Evolutionary conservation across 2,113 vertebrate genomes (phyloP).

Genomic region (Aythya baeri): DNA sequence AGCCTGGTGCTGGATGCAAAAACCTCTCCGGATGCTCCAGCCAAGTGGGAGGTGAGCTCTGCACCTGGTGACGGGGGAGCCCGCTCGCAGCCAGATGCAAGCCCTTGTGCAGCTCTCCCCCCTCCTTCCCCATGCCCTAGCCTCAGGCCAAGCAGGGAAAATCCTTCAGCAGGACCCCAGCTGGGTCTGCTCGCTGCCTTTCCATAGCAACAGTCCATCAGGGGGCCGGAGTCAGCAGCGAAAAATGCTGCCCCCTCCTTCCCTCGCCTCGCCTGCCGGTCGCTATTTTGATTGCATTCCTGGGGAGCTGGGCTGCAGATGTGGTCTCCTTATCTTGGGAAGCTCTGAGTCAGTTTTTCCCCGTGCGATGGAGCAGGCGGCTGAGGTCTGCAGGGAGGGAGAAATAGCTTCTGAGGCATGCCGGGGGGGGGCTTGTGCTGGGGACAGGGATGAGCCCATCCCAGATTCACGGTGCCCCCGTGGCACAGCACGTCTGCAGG

Average conservation of each 20-base stretch:
- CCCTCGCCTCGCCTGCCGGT: not conserved
- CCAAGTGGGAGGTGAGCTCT: conserved; percentile 28
- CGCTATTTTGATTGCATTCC: conserved; percentile 51
- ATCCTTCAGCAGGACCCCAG: conserved; percentile 54
- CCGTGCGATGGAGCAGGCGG: conserved; percentile 30
- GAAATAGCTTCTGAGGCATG: conserved; percentile 50
- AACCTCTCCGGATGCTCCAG: conserved; percentile 24
- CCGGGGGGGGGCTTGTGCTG: not conserved
- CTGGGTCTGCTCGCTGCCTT: conserved; percentile 49
- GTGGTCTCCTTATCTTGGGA: conserved; percentile 63
- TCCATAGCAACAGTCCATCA: conserved; percentile 61
- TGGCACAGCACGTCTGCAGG: rapidly evolving
- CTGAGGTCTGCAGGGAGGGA: conserved; percentile 47
- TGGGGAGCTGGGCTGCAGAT: conserved; percentile 55
- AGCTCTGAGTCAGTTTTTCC: conserved; percentile 72
- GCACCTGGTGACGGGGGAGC: not conserved
- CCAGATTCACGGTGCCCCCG: rapidly evolving
- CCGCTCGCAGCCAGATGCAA: not conserved
- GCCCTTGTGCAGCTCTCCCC: not conserved
- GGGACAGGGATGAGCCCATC: not conserved
- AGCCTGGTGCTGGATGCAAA: not conserved
- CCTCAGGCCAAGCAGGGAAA: not conserved
- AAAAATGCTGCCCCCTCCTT: conserved; percentile 23
- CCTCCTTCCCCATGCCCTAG: not conserved
- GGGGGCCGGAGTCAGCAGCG: conserved; percentile 13